Base-by-base conservation (phyloP, 1,140 invertebrate species). In the Formica selysi region DNA sequence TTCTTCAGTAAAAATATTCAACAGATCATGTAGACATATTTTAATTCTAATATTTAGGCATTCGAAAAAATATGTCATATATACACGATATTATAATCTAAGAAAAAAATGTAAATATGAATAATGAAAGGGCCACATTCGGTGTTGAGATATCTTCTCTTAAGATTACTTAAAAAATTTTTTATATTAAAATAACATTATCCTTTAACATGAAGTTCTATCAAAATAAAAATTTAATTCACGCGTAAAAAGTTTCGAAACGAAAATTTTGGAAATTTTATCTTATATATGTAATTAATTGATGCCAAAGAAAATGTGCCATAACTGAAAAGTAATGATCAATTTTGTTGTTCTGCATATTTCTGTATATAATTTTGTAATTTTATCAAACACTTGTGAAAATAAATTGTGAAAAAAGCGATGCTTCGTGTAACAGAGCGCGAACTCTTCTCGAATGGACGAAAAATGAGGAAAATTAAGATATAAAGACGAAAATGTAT, bases 401-500 rank as follows among this genome's bases (percentile, higher is more conserved):
- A 3, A 57, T 71, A 71, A 81, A 70, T 16, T 26, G 19, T 26
- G 26, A 3, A 38, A 44, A 44, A 44, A 71, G 11, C 8, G 10
- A 57, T 51, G 36, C 38, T 36, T 7, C 11, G 0, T 41, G 10
- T 70, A 44, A 54, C 13, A n/a, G 44, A 61, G 36, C 26, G 38
- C 11, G n/a, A 51, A 65, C 11, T 65, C 54, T 22, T 36, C n/a
- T 4, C 6, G 7, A 19, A 26, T 54, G 36, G 19, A 41, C 26
- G 74, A 51, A 79, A 54, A 79, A 32, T 67, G 38, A 36, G 13
- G 29, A 54, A 67, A 76, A 70, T 83, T 38, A 73, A 83, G 16
- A 32, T 61, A 19, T 41, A 44, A 13, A 13, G 38, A 26, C 38
- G 4, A 73, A 61, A 80, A 80, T 54, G 22, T 54, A 48, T 48